Conservation (phyloP, 2,797 vertebrate genomes). For the Mormyrus hasselquistii region DNA sequence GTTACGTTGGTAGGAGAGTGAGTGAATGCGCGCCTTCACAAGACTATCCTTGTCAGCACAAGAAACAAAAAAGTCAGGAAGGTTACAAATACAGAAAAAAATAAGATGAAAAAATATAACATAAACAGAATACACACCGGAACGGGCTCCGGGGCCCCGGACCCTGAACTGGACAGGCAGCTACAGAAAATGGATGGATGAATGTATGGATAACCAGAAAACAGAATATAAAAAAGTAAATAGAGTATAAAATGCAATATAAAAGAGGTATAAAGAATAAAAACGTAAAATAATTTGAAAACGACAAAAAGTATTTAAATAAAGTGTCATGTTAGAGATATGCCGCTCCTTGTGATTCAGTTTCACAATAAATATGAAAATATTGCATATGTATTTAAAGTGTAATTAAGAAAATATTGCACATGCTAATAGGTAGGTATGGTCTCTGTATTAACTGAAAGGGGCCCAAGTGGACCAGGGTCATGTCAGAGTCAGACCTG, state of each 20-base stretch:
- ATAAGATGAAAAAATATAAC: not conserved
- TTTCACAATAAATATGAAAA: not conserved
- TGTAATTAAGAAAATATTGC: not conserved
- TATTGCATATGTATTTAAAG: not conserved
- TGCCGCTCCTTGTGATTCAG: not conserved
- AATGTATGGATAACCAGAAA: not conserved
- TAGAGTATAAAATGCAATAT: not conserved
- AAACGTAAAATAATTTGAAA: not conserved
- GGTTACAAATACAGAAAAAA: not conserved
- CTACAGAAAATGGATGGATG: not conserved
- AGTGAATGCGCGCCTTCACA: not conserved
- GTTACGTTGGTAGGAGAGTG: not conserved
- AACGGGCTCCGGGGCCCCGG: not conserved
- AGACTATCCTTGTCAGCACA: not conserved
- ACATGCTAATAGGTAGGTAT: not conserved
- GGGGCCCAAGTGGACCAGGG: not conserved
- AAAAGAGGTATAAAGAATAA: not conserved
- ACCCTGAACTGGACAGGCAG: not conserved
- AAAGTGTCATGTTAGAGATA: not conserved
- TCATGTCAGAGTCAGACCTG: not conserved
- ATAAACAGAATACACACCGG: not conserved
- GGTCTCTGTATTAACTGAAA: not conserved
- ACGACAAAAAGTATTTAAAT: not conserved
- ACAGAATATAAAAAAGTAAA: not conserved
- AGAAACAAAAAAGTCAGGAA: not conserved